Percentiles rank a stretch among this genome's conserved stretches.
Evolutionary conservation across 2,888 invertebrate species (phyloP).

Genomic region (Hedychridium roseum): DNA sequence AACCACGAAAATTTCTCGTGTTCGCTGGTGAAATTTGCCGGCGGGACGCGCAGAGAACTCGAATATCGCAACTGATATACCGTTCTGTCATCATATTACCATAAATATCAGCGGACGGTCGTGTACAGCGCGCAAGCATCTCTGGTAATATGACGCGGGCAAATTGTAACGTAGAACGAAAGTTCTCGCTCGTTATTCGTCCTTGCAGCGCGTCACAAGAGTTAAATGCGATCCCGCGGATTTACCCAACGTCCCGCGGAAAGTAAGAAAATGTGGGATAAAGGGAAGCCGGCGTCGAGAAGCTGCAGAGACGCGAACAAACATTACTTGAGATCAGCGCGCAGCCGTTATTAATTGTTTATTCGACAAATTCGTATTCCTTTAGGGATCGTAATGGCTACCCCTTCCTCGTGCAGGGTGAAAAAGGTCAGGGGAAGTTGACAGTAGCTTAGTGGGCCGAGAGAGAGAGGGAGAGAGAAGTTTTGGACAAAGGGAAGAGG

Average conservation of each 20-base stretch:
- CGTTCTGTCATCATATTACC: conserved; percentile 32
- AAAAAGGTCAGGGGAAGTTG: too few relatives aligned
- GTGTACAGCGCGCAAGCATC: conserved; percentile 8
- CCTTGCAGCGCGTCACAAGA: conserved; percentile 29
- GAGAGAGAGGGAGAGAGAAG: conserved; percentile 24
- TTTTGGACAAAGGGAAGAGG: too few relatives aligned
- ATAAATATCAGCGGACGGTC: conserved; percentile 27
- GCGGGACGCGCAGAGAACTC: conserved; percentile 18
- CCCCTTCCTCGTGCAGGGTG: too few relatives aligned
- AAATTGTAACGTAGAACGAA: conserved; percentile 45
- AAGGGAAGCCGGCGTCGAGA: too few relatives aligned
- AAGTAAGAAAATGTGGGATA: background rate
- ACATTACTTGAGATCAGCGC: too few relatives aligned
- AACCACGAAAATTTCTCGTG: background rate
- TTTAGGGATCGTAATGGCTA: too few relatives aligned
- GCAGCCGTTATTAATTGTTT: too few relatives aligned
- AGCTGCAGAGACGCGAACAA: conserved; percentile 11
- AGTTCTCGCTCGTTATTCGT: conserved; percentile 25
- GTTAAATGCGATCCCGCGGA: too few relatives aligned
- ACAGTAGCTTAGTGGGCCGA: too few relatives aligned
- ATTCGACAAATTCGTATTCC: too few relatives aligned
- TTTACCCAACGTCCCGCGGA: too few relatives aligned
- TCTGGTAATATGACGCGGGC: conserved; percentile 20
- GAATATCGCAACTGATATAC: conserved; percentile 34
- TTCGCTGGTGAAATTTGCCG: conserved; percentile 1